A percentile compares a stretch with the other conserved stretches of the same genome.
These are phyloP conservation scores for Camarhynchus parvulus DNA, from an alignment of 2,113 vertebrate species.

Conservation along the genomic window DNA sequence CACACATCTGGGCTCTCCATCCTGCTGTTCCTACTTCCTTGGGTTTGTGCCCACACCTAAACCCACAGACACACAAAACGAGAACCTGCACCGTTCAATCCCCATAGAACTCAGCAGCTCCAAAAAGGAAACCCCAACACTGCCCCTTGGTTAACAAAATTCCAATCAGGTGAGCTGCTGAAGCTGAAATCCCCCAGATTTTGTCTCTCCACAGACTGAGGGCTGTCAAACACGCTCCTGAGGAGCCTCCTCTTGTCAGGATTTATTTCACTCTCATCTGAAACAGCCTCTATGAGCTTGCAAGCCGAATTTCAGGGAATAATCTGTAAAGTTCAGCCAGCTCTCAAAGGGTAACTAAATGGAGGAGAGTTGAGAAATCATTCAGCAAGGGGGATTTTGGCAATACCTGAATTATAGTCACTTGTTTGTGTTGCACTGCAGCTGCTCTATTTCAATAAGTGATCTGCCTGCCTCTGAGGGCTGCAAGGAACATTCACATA, in stretches of 20 bases:
- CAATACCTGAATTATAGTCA: not conserved
- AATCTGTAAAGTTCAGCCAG: not conserved
- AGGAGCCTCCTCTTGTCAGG: not conserved
- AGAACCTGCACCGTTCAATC: not conserved
- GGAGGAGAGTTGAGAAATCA: not conserved
- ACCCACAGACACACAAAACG: not conserved
- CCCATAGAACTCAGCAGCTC: not conserved
- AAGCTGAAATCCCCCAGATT: not conserved
- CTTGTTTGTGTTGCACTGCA: not conserved
- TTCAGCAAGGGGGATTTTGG: not conserved
- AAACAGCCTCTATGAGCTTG: not conserved
- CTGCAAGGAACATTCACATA: not conserved
- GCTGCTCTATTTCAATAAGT: not conserved
- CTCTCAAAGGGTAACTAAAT: not conserved
- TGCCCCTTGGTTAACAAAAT: not conserved
- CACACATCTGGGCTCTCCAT: not conserved
- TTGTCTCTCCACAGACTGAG: not conserved
- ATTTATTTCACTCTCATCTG: not conserved
- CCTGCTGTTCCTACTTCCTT: not conserved
- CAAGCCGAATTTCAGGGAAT: not conserved
- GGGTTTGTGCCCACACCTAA: not conserved
- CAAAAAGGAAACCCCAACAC: not conserved
- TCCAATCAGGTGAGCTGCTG: not conserved
- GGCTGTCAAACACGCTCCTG: not conserved
- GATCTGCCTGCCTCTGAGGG: not conserved